phyloP scores from a whole-genome alignment of 2,113 vertebrate genomes.

The Sula dactylatra region DNA sequence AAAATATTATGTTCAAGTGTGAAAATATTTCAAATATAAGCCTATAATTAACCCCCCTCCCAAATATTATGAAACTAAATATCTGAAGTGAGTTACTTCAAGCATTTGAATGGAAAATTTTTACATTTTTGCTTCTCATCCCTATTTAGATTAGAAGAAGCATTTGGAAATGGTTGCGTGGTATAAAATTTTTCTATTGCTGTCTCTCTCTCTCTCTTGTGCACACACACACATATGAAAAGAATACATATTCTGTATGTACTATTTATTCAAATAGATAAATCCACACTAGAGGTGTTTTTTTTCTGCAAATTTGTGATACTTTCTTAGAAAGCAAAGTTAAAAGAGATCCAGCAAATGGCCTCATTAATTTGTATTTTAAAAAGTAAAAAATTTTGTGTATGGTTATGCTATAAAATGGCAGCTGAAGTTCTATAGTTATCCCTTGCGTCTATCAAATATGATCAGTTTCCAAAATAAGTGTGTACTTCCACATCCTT shows the following conservation, averaged over 20 bases:
- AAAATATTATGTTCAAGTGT: not conserved
- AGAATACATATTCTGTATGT: not conserved
- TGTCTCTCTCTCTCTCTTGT: not conserved
- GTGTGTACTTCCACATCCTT: not conserved
- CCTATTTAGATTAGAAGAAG: not conserved
- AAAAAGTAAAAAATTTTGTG: not conserved
- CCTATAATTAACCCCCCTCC: not conserved
- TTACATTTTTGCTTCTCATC: not conserved
- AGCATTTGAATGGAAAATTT: not conserved
- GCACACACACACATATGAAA: too few species aligned
- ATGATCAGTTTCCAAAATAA: not conserved
- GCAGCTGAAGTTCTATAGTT: not conserved
- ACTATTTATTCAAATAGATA: not conserved
- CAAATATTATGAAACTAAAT: not conserved
- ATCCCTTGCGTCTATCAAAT: not conserved
- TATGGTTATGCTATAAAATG: not conserved
- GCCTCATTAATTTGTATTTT: not conserved
- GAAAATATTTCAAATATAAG: not conserved
- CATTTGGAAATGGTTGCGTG: not conserved
- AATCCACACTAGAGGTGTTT: not conserved
- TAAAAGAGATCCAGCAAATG: not conserved
- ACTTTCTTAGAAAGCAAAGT: not conserved
- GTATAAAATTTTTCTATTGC: not conserved
- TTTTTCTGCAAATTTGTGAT: not conserved
- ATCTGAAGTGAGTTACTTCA: not conserved